A percentile compares a stretch with the other conserved stretches of the same genome.
These are phyloP conservation scores for Micrasema longulum DNA, from an alignment of 1,140 invertebrate genomes.

Conservation along the genomic window DNA sequence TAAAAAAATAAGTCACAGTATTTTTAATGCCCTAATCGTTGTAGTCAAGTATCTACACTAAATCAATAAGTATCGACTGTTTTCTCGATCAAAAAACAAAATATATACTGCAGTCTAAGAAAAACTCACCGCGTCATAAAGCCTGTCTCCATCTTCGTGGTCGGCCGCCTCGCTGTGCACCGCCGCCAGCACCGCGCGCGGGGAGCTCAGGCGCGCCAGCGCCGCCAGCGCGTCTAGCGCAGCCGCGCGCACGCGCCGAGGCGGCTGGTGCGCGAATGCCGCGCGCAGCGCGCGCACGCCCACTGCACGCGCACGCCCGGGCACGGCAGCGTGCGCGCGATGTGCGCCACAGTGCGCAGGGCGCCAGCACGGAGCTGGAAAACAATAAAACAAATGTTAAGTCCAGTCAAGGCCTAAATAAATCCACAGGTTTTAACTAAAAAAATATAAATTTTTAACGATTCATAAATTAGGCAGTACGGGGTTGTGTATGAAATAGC, in stretches of 20 bases:
- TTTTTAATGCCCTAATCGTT: neutral
- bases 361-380: conserved; percentile 81
- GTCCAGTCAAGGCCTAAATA: no score
- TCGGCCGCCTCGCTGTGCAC: conserved; percentile 63
- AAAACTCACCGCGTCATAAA: conserved; percentile 67
- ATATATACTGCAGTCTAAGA: neutral
- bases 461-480: no score
- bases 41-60: neutral
- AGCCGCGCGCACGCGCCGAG: conserved; percentile 79
- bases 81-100: neutral
- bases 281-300: conserved; percentile 76
- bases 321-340: conserved; percentile 82
- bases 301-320: no score
- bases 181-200: conserved; percentile 65
- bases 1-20: no score
- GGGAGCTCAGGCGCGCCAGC: conserved; percentile 78
- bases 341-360: conserved; percentile 81
- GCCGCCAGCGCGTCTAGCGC: conserved; percentile 85
- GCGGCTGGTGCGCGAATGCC: conserved; percentile 71
- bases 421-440: no score
- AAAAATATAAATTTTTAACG: no score
- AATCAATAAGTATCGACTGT: neutral
- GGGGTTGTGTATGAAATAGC: no score
- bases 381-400: no score
- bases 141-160: conserved; percentile 61